phyloP scores from a whole-genome alignment of 2,888 invertebrate species.

The Steinernema scapterisci region DNA sequence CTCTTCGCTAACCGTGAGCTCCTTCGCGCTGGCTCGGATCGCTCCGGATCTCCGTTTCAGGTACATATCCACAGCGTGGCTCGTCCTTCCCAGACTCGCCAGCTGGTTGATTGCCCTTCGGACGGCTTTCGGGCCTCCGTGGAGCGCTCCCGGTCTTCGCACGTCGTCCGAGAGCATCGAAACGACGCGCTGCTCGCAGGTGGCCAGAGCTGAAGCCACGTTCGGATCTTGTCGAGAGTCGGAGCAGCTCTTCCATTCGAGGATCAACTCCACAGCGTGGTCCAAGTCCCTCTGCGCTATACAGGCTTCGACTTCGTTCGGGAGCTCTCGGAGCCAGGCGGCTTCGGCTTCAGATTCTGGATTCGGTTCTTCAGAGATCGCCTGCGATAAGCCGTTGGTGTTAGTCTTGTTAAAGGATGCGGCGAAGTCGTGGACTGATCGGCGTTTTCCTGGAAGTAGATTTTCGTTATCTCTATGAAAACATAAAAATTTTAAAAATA shows the following conservation, averaged over 20 bases:
- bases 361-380: slow-evolving; percentile 28
- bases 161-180: slow-evolving; percentile 61
- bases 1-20: slow-evolving; percentile 52
- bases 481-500: no score
- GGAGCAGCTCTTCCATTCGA: slow-evolving; percentile 61
- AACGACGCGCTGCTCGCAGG: slow-evolving; percentile 60
- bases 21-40: slow-evolving; percentile 51
- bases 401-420: not conserved
- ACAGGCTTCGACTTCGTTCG: slow-evolving; percentile 51
- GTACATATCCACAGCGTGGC: slow-evolving; percentile 64
- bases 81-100: slow-evolving; percentile 45
- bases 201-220: slow-evolving; percentile 41
- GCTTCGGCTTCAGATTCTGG: slow-evolving; percentile 37
- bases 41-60: slow-evolving; percentile 51
- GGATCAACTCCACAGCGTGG: slow-evolving; percentile 62
- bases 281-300: slow-evolving; percentile 20
- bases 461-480: no score
- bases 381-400: not conserved
- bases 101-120: slow-evolving; percentile 43
- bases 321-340: slow-evolving; percentile 59
- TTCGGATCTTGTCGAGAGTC: slow-evolving; percentile 44
- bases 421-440: slow-evolving; percentile 26
- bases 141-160: slow-evolving; percentile 58
- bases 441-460: slow-evolving; percentile 35
- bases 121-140: slow-evolving; percentile 61